Evolutionary conservation across 2,888 invertebrate genomes (phyloP), one percentile per base, ranked within the genome.

Genomic region (Xestoiulus laeticollis): DNA sequence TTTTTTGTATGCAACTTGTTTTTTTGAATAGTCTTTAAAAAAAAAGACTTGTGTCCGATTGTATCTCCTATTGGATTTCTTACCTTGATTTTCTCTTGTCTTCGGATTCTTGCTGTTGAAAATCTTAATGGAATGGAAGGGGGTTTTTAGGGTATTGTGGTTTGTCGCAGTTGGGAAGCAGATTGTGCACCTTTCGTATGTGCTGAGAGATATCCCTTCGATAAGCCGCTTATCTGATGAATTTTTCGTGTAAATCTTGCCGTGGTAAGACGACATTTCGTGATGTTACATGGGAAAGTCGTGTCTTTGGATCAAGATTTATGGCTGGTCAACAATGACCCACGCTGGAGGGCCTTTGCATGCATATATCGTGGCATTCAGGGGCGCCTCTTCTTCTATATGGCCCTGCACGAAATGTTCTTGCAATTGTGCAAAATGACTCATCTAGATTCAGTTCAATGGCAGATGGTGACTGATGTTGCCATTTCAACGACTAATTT

Each of bases 201-300:
- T 68, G 68, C 68, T 26, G 68, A 68, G 68, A 68, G 68, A 68
- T 68, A 68, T 68, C 68, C 68, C 68, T 68, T 68, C 68, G 68
- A 68, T 68, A 68, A 68, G 68, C 68, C 68, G 68, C 68, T 68
- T 68, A 68, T 68, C 68, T 68, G 68, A 68, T 68, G 68, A 68
- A 68, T 68, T 68, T 68, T 68, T 68, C 68, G 68, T 68, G 68
- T 68, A 68, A 68, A 68, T 68, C 68, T 68, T 68, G 68, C 68
- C 26, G 68, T 26, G 68, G 68, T 68, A 68, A 68, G 68, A 68
- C 68, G 68, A 68, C 68, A 68, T 68, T 68, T 68, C 68, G 68
- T 68, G 68, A 68, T 68, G 68, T 68, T 68, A 68, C 68, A 8
- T 26, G 14, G 68, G 12, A 68, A 68, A 68, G 68, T 68, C 68